Evolutionary conservation across 2,797 vertebrate genomes (phyloP).

Genomic region (Scolopax rusticola): DNA sequence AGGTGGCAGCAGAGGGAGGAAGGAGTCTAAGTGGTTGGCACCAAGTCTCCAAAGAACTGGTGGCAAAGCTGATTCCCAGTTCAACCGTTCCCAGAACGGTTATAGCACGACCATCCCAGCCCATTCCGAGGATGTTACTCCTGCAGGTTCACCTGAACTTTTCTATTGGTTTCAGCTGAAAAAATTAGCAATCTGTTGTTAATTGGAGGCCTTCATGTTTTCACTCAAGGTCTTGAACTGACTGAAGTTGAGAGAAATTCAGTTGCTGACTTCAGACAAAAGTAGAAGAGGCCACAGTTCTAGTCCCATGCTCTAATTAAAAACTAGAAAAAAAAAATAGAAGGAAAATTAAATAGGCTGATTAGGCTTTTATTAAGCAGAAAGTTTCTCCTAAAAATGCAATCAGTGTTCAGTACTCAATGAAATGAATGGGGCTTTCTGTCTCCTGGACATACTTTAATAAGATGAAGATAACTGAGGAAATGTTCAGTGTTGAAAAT

Average conservation of each 20-base stretch:
- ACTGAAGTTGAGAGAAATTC: neutral
- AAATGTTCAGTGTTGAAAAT: conserved; percentile 41
- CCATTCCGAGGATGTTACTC: neutral
- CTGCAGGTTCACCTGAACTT: neutral
- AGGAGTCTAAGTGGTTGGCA: neutral
- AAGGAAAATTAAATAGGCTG: conserved; percentile 2
- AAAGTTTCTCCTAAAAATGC: conserved; percentile 34
- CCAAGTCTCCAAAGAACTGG: neutral
- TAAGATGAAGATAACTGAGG: conserved; percentile 39
- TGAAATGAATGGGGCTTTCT: conserved; percentile 50
- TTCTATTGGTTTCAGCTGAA: neutral
- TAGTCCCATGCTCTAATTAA: conserved; percentile 26
- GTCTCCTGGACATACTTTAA: conserved; percentile 27
- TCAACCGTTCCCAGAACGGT: neutral
- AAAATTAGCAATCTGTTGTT: neutral
- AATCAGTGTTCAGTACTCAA: neutral
- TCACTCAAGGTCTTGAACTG: neutral
- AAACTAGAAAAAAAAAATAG: neutral
- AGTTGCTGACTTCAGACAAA: neutral
- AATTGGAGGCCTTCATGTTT: neutral
- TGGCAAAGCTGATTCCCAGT: neutral
- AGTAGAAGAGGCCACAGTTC: neutral
- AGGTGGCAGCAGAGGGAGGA: neutral
- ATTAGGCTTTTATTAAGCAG: conserved; percentile 32
- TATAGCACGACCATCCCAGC: neutral